A percentile compares a stretch with the other conserved stretches of the same genome.
phyloP scores from a whole-genome alignment of 2,888 invertebrate species.

The Dermolepida albohirtum region DNA sequence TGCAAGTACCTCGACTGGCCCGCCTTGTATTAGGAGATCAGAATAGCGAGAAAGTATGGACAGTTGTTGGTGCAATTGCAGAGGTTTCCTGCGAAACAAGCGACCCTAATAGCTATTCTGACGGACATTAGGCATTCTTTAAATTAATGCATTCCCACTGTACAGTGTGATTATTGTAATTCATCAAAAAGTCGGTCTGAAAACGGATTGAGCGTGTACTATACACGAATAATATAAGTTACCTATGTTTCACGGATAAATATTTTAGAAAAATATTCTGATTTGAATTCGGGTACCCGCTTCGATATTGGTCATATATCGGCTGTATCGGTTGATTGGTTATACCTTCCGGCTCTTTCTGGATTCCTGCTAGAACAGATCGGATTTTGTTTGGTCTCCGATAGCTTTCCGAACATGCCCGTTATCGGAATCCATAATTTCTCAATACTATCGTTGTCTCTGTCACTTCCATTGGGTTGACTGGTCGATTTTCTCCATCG shows the following conservation, averaged over 20 bases:
- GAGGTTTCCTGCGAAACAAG: no score
- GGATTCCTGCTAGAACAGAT: slow-evolving; percentile 45
- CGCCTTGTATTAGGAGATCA: slow-evolving; percentile 58
- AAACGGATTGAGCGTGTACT: not conserved
- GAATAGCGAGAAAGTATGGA: slow-evolving; percentile 46
- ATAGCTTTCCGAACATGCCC: slow-evolving; percentile 44
- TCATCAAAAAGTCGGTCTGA: not conserved
- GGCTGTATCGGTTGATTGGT: slow-evolving; percentile 45
- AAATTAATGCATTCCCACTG: slow-evolving; percentile 6
- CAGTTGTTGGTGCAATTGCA: not conserved
- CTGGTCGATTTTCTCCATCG: no score
- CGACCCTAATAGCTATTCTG: not conserved
- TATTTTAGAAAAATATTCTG: not conserved
- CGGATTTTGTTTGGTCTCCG: slow-evolving; percentile 45
- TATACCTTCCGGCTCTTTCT: slow-evolving; percentile 39
- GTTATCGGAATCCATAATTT: not conserved
- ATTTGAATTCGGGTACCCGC: slow-evolving; percentile 1
- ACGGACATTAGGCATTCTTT: slow-evolving; percentile 6
- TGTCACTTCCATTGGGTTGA: no score
- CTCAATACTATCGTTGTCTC: not conserved
- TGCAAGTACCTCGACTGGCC: slow-evolving; percentile 59
- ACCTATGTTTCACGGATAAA: no score
- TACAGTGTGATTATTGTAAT: not conserved
- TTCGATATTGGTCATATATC: slow-evolving; percentile 35
- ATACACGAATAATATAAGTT: no score